Evolutionary conservation across 2,113 vertebrate species (phyloP).

Genomic region (Cyprinodon tularosa): DNA sequence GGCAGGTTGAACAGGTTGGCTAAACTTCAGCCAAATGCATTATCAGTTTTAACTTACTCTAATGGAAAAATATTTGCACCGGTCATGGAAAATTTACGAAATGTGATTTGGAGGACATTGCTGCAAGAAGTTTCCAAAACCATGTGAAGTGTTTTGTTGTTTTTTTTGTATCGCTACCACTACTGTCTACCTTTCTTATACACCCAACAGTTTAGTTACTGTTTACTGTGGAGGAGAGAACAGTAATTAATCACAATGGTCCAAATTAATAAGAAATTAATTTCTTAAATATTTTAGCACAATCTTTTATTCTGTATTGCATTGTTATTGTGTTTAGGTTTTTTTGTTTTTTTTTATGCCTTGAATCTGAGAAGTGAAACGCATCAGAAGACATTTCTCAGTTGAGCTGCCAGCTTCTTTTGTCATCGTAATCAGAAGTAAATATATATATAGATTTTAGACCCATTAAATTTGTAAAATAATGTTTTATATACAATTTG

Average conservation of each 20-base stretch:
- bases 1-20: background rate
- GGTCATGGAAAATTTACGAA: constrained; percentile 34
- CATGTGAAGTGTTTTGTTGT: constrained; percentile 14
- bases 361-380: too few relatives aligned
- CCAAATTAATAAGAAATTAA: constrained; percentile 50
- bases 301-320: constrained; percentile 49
- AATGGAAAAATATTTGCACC: constrained; percentile 42
- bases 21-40: background rate
- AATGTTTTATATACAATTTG: too few relatives aligned
- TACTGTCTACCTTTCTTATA: constrained; percentile 7
- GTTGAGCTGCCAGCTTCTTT: too few relatives aligned
- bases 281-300: constrained; percentile 62
- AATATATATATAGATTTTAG: too few relatives aligned
- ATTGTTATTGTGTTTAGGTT: constrained; percentile 58
- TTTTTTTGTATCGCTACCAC: constrained; percentile 23
- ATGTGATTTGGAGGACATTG: constrained; percentile 36
- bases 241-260: constrained; percentile 61
- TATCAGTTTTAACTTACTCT: constrained; percentile 8
- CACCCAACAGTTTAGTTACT: constrained; percentile 30
- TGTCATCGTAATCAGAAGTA: too few relatives aligned
- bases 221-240: constrained; percentile 30
- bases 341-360: constrained; percentile 48
- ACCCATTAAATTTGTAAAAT: too few relatives aligned
- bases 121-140: constrained; percentile 18
- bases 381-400: too few relatives aligned